Percentiles rank a stretch among this genome's conserved stretches.
Conservation (phyloP, 2,113 vertebrate species). For the Pantherophis guttatus region DNA sequence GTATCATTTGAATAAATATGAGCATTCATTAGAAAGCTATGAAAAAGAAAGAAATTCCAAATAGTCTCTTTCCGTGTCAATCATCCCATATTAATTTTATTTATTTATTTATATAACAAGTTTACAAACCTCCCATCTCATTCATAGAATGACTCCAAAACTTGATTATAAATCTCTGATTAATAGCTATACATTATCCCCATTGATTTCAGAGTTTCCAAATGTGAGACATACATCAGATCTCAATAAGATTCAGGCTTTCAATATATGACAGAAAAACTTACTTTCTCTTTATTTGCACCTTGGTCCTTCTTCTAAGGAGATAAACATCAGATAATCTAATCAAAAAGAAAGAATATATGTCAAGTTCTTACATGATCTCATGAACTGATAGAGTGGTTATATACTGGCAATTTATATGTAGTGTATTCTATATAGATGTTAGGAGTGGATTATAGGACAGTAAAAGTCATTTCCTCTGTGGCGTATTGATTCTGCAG, state of each 20-base stretch:
- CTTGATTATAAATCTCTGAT: background rate
- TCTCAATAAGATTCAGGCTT: background rate
- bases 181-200: background rate
- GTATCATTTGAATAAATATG: background rate
- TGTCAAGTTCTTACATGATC: background rate
- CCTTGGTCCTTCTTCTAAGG: background rate
- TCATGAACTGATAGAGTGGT: background rate
- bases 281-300: background rate
- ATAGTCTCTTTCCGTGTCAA: constrained; percentile 35
- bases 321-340: background rate
- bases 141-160: background rate
- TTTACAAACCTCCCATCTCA: no score
- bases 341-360: background rate
- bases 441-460: background rate
- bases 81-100: background rate
- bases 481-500: background rate
- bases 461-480: background rate
- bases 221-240: background rate
- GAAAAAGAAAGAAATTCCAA: background rate
- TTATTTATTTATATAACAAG: no score
- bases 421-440: no score
- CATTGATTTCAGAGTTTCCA: background rate
- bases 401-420: background rate
- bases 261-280: background rate
- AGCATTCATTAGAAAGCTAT: constrained; percentile 12